phyloP scores from a whole-genome alignment of 1,140 invertebrate genomes.

The Drosophila repletoides region DNA sequence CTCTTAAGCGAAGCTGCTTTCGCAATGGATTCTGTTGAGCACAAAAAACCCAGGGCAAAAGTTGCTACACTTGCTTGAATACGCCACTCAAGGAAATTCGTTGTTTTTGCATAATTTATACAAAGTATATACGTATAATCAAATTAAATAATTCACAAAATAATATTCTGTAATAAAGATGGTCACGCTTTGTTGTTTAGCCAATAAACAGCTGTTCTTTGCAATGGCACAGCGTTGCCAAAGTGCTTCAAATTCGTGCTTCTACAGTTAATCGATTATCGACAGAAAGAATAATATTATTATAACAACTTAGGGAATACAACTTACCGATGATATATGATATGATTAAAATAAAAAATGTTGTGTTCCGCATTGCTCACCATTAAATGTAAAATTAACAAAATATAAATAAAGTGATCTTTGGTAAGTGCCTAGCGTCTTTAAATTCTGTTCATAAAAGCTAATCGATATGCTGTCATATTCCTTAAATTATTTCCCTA shows the following conservation, averaged over 20 bases:
- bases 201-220: conserved; percentile 9
- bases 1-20: conserved; percentile 29
- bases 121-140: not conserved
- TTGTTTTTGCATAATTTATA: not conserved
- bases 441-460: no score
- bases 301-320: no score
- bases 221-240: not conserved
- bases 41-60: conserved; percentile 63
- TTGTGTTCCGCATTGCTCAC: no score
- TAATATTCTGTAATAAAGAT: not conserved
- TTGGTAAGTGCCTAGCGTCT: no score
- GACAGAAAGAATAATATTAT: no score
- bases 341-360: no score
- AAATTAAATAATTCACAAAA: not conserved
- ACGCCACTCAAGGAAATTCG: not conserved
- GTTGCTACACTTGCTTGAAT: conserved; percentile 29
- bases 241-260: not conserved
- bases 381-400: no score
- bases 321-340: no score
- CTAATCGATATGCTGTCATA: not conserved
- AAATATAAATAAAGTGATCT: no score
- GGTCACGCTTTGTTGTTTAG: conserved; percentile 9
- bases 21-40: conserved; percentile 40
- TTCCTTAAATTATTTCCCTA: not conserved
- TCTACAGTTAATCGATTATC: not conserved